phyloP scores from a whole-genome alignment of 1,140 invertebrate species.

The Philotrypesis tridentata region DNA sequence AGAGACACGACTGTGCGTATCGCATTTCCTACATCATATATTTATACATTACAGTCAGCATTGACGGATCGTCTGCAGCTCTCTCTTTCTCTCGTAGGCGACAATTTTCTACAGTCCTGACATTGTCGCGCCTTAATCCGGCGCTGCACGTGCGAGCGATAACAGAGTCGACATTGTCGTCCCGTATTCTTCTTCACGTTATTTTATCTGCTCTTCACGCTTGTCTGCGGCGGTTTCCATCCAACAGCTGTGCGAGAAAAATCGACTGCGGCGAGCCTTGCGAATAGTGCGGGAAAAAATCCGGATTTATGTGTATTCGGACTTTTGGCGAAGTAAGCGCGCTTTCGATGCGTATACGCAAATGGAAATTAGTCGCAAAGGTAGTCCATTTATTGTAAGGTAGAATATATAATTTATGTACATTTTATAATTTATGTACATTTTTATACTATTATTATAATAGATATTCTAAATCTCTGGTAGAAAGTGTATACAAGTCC shows the following conservation, averaged over 20 bases:
- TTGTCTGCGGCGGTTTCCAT: neutral
- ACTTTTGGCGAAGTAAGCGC: no score
- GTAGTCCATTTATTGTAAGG: no score
- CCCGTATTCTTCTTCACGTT: neutral
- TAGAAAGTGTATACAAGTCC: no score
- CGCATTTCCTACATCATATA: no score
- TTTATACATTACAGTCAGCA: neutral
- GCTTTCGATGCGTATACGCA: no score
- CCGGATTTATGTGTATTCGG: no score
- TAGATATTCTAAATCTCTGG: no score
- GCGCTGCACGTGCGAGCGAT: conserved; percentile 16
- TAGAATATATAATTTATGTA: no score
- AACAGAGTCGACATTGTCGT: conserved; percentile 9
- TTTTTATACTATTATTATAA: no score
- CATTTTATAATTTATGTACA: no score
- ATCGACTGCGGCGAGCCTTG: neutral
- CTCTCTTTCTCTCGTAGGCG: neutral
- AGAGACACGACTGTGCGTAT: neutral
- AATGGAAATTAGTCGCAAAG: no score
- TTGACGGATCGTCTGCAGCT: conserved; percentile 3
- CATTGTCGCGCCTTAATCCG: conserved; percentile 1
- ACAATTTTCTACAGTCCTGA: neutral
- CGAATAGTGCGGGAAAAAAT: no score
- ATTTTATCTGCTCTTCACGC: neutral
- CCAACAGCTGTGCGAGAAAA: neutral